These are phyloP conservation scores for Chrysemys picta DNA, from an alignment of 2,113 vertebrate genomes.

Conservation along the genomic window DNA sequence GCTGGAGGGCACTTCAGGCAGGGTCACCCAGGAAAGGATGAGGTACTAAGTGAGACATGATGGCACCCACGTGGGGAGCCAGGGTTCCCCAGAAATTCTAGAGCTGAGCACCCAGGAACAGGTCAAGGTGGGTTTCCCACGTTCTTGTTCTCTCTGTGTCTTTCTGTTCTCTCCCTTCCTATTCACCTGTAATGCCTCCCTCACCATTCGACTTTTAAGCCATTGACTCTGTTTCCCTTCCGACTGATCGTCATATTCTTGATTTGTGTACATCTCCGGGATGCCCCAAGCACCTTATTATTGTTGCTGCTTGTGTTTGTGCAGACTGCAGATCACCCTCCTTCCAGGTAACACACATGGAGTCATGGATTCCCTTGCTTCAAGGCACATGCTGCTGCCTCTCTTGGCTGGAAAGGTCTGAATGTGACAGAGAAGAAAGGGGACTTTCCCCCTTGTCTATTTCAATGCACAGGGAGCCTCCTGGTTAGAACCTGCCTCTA, in stretches of 20 bases:
- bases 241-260: background rate
- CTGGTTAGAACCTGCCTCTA: background rate
- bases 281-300: background rate
- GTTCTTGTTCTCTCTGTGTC: background rate
- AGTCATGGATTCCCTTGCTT: background rate
- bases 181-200: background rate
- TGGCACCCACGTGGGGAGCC: background rate
- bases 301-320: too few species aligned
- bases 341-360: background rate
- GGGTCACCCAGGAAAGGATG: background rate
- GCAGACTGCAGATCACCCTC: background rate
- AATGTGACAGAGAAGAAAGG: fast-evolving
- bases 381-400: background rate
- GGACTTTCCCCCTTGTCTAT: fast-evolving
- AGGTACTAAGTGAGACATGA: background rate
- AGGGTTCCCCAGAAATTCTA: background rate
- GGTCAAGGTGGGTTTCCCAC: background rate
- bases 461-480: background rate
- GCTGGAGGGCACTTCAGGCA: background rate
- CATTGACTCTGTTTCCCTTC: background rate
- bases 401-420: background rate
- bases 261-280: background rate
- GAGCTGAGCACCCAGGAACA: background rate
- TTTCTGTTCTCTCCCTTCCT: background rate
- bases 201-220: background rate